These are phyloP conservation scores for Eilema depressum DNA, from an alignment of 2,888 invertebrate genomes.

Conservation along the genomic window DNA sequence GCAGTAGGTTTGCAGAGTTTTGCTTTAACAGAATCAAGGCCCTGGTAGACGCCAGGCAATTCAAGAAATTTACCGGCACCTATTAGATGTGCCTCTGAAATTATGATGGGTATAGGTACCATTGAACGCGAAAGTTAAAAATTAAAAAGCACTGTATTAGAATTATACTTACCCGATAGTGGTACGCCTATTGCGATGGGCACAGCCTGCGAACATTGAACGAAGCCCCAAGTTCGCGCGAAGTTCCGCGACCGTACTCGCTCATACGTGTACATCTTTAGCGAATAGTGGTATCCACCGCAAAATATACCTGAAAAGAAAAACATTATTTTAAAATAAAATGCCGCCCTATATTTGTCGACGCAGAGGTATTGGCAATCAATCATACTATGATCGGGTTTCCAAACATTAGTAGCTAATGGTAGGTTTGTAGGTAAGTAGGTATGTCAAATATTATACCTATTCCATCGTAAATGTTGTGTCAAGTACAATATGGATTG, in stretches of 20 bases:
- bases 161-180: slow-evolving; percentile 88
- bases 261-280: slow-evolving; percentile 96
- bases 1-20: no score
- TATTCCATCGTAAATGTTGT: neutral
- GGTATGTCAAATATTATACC: no score
- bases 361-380: neutral
- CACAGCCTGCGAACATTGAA: slow-evolving; percentile 95
- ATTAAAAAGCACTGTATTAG: no score
- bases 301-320: slow-evolving; percentile 91
- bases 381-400: neutral
- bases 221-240: slow-evolving; percentile 95
- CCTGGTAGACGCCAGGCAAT: no score
- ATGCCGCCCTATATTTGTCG: neutral
- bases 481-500: neutral
- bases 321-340: neutral
- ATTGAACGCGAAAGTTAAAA: neutral
- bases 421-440: neutral
- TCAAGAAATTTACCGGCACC: no score
- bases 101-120: no score
- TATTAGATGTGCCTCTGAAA: no score
- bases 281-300: slow-evolving; percentile 95
- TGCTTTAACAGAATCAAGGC: no score
- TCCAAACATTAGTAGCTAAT: neutral
- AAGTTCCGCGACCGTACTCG: slow-evolving; percentile 94
- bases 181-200: slow-evolving; percentile 95